Evolutionary conservation across 2,888 invertebrate genomes (phyloP).

Genomic region (Melinaea menophilus): DNA sequence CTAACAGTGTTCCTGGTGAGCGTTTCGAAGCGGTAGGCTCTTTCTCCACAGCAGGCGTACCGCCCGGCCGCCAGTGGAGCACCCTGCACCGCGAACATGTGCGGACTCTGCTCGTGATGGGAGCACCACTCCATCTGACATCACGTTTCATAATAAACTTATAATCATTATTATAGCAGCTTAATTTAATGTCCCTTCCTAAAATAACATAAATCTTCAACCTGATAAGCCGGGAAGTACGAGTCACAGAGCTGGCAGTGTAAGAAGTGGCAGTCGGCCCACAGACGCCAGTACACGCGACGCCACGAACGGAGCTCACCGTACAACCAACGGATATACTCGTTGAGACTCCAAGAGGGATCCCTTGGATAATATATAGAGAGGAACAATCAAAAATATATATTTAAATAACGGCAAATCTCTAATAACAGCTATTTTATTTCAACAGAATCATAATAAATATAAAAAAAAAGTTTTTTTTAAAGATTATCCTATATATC

Average conservation of each 20-base stretch:
- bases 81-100: constrained; percentile 85
- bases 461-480: too few relatives aligned
- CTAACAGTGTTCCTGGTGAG: constrained; percentile 79
- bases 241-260: constrained; percentile 88
- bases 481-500: too few relatives aligned
- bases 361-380: constrained; percentile 72
- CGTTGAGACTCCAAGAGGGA: constrained; percentile 87
- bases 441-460: too few relatives aligned
- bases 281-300: constrained; percentile 94
- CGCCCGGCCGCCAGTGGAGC: constrained; percentile 84
- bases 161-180: too few relatives aligned
- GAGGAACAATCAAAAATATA: too few relatives aligned
- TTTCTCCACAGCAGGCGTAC: constrained; percentile 93
- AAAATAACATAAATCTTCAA: constrained; percentile 27
- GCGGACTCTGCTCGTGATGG: constrained; percentile 87
- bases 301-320: constrained; percentile 91
- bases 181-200: too few relatives aligned
- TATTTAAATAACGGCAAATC: too few relatives aligned
- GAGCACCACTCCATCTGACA: constrained; percentile 87
- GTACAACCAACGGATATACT: constrained; percentile 86
- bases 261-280: constrained; percentile 94
- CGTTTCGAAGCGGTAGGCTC: constrained; percentile 88
- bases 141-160: too few relatives aligned
- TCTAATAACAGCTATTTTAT: too few relatives aligned
- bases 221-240: constrained; percentile 85